Base-by-base conservation (phyloP, 2,888 invertebrate species). In the Acanthosepion pharaonis region DNA sequence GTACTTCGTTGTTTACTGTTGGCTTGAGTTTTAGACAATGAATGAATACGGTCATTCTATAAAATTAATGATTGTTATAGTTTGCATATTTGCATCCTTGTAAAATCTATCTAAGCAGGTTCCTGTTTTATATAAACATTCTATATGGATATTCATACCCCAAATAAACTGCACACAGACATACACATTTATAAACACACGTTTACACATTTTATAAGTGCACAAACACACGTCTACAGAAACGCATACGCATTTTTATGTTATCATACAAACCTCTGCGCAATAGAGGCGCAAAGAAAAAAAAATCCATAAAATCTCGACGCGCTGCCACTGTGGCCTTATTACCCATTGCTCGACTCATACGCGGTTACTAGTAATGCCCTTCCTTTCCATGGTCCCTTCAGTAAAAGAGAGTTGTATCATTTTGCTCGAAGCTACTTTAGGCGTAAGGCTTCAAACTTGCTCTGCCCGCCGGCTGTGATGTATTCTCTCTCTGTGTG, bases 391-490 rank as follows among this genome's bases (percentile, higher is more conserved):
- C 25, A 5, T 23, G 59, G 59, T 59, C 23, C 3, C 6, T 15
- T 78, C 78, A 78, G 78, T n/a, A 3, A 78, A 18, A 5, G n/a
- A 78, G 15, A 33, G 78, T n/a, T 78, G 64, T 78, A 33, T 78
- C 78, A n/a, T 15, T 33, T 78, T 78, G 78, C 78, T 78, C 78
- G 78, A 18, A 78, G 78, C 78, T 4, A 78, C n/a, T 78, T 78
- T 33, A 11, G n/a, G 78, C 15, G 78, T 33, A 78, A 78, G 78
- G 78, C n/a, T 78, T 78, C 78, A 78, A 78, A 78, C 78, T 78
- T 78, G 78, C 78, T 78, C 78, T 78, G n/a, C 78, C 78, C 78
- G 78, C 78, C n/a, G 78, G 78, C 78, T n/a, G 78, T 78, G n/a
- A 78, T 59, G 59, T n/a, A n/a, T 78, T 11, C 78, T 11, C n/a